Evolutionary conservation across 2,888 invertebrate species (phyloP).

Genomic region (Pristionchus exspectatus): DNA sequence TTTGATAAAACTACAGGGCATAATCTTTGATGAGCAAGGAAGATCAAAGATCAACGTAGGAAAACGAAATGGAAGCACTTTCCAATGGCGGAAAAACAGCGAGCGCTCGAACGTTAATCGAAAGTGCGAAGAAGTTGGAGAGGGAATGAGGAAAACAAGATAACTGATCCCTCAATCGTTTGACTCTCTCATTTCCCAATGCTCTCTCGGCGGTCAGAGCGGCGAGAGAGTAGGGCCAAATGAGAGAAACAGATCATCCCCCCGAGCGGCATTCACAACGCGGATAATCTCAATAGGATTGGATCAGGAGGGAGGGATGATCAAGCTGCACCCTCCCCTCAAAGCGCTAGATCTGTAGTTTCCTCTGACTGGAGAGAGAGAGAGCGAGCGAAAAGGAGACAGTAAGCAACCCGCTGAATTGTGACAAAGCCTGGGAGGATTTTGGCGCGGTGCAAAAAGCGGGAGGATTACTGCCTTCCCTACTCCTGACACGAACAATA

Average conservation of each 20-base stretch:
- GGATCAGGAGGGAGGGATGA: neutral
- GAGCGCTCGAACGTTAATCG: slow-evolving; percentile 24
- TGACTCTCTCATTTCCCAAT: neutral
- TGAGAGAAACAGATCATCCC: neutral
- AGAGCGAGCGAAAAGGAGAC: neutral
- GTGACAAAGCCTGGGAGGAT: neutral
- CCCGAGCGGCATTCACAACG: neutral
- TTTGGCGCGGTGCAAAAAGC: neutral
- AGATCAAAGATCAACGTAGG: slow-evolving; percentile 25
- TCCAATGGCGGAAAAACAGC: neutral
- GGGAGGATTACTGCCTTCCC: neutral
- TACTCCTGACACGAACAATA: neutral
- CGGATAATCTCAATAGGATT: slow-evolving; percentile 5
- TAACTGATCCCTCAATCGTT: neutral
- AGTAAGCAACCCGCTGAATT: neutral
- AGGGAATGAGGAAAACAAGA: neutral
- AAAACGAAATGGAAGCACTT: neutral
- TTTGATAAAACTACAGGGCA: neutral
- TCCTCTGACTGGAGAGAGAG: too few species aligned
- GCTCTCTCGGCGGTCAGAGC: neutral
- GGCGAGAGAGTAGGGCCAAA: neutral
- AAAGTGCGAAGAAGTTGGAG: neutral
- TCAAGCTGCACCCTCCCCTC: too few species aligned
- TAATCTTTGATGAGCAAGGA: neutral
- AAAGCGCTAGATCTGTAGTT: too few species aligned